Evolutionary conservation across 2,888 invertebrate genomes (phyloP).

Genomic region (Drosophila gaucha): DNA sequence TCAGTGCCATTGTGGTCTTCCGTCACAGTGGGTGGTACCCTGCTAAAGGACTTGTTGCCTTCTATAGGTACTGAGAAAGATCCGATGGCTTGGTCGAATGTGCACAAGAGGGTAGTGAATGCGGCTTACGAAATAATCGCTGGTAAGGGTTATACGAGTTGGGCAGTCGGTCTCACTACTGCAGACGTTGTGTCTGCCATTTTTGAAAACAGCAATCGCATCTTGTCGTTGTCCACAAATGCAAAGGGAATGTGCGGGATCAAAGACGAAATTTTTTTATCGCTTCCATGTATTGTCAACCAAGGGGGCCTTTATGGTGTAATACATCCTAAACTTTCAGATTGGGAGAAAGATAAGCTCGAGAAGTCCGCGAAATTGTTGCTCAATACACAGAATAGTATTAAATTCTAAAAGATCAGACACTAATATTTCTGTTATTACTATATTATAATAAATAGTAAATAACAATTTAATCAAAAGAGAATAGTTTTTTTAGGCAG

Average conservation of each 20-base stretch:
- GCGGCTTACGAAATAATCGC: neutral
- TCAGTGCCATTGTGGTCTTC: conserved; percentile 3
- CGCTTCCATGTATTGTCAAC: conserved; percentile 91
- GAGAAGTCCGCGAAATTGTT: neutral
- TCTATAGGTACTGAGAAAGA: neutral
- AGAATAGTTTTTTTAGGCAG: no score
- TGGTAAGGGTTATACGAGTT: conserved; percentile 1
- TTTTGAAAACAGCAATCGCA: conserved; percentile 4
- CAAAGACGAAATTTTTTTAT: conserved; percentile 75
- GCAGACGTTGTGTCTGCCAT: conserved; percentile 5
- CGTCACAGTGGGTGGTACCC: conserved; percentile 1
- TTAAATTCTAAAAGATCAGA: conserved; percentile 4
- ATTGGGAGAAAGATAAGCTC: conserved; percentile 2
- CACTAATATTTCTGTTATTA: neutral
- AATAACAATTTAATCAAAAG: no score
- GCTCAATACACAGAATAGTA: neutral
- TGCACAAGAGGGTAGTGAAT: neutral
- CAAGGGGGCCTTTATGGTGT: conserved; percentile 36
- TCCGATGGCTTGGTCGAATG: neutral
- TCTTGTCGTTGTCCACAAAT: conserved; percentile 1
- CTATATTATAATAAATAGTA: no score
- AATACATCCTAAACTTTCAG: conserved; percentile 1
- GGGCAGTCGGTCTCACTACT: neutral
- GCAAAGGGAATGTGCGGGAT: neutral
- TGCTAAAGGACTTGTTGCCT: neutral